These are phyloP conservation scores for Brachirus orientalis DNA, from an alignment of 2,113 vertebrate species.

Conservation along the genomic window DNA sequence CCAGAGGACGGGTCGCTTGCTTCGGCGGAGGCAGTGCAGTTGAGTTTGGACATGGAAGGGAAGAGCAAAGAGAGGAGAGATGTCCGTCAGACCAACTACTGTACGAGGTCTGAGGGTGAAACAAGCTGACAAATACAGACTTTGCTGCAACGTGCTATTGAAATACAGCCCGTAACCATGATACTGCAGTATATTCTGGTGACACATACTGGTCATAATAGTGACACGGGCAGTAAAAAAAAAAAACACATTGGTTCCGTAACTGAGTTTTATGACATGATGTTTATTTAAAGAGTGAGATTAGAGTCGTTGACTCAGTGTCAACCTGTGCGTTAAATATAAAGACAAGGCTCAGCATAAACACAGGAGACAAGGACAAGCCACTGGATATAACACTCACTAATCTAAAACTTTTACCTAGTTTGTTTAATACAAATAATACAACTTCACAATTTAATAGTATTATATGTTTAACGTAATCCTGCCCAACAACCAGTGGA, in stretches of 20 bases:
- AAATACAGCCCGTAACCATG: constrained; percentile 7
- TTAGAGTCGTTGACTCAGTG: neutral
- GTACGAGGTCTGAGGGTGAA: constrained; percentile 4
- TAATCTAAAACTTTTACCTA: too few relatives aligned
- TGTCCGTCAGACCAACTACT: constrained; percentile 25
- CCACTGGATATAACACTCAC: too few relatives aligned
- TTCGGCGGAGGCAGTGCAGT: constrained; percentile 57
- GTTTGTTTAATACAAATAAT: too few relatives aligned
- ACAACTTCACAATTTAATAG: too few relatives aligned
- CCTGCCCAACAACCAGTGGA: too few relatives aligned
- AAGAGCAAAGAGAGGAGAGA: constrained; percentile 34
- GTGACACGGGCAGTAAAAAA: neutral
- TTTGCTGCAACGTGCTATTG: constrained; percentile 37
- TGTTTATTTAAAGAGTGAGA: neutral
- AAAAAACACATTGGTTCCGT: neutral
- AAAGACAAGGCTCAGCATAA: too few relatives aligned
- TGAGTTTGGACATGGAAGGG: constrained; percentile 47
- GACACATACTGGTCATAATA: neutral
- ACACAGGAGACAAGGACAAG: too few relatives aligned
- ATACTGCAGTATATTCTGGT: neutral
- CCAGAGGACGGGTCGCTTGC: constrained; percentile 77
- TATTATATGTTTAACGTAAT: too few relatives aligned
- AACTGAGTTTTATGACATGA: neutral
- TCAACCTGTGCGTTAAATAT: neutral
- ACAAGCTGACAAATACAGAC: constrained; percentile 10